Base-by-base conservation (phyloP, 2,797 vertebrate species). In the Karalla daura region DNA sequence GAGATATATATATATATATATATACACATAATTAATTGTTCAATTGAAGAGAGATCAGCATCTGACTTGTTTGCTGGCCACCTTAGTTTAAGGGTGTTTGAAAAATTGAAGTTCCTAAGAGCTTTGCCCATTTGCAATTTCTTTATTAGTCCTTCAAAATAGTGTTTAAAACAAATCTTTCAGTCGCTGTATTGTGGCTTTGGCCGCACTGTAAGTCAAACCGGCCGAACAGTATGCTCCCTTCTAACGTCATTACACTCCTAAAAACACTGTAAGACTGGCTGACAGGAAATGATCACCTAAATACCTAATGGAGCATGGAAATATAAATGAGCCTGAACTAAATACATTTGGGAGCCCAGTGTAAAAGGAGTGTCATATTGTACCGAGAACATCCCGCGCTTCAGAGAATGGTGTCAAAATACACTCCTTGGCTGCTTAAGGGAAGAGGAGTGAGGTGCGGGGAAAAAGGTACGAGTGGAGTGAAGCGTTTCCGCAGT, bases 401-500 rank as follows among this genome's bases (percentile, higher is more conserved):
- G 25, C 58, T 65, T 65, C 12, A 58, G 51, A 53, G 54, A 75
- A 49, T 20, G 5, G 39, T 35, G 49, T 74, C 44, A 74, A 66
- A 67, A 72, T 59, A 53, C 47, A 59, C 47, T 39, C 55, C 43
- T 56, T 55, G 53, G 33, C 43, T 67, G 28, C 61, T 63, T 63
- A 47, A 47, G 70, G 40, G 40, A 41, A 65, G 81, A 84, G 56
- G 47, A 70, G 44, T 53, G 76, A 83, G 54, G 50, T 60, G 62
- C 69, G 41, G 65, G 78, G 71, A 64, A 55, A 15, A 63, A 49
- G 37, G 43, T 49, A 51, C 47, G 53, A 75, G 39, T 46, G 53
- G 53, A 71, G 72, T 46, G 64, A 1, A 56, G 68, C 44, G 70
- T 54, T 56, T 60, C 61, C 53, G 52, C 72, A 83, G 36, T 72